Base-by-base conservation (phyloP, 1,140 invertebrate species). In the Atta cephalotes region DNA sequence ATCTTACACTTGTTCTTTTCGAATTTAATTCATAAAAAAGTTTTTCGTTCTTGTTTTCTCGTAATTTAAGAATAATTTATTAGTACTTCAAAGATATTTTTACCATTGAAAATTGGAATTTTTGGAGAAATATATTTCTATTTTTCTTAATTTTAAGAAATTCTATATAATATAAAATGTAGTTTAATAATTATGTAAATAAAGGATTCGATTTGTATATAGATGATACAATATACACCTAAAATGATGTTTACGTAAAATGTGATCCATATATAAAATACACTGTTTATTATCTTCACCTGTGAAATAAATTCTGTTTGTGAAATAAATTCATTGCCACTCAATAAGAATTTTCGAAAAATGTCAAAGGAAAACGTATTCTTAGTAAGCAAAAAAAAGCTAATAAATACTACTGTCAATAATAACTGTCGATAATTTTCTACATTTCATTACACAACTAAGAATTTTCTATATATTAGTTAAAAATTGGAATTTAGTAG, bases 51-150 rank as follows among this genome's bases (percentile, higher is more conserved):
- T 28, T 21, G 16, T 60, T 51, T 79, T 0, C n/a, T 25, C 12
- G 49, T 66, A 35, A 71, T 39, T 70, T 12, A 66, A 66, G 21
- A 81, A 70, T 77, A 81, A 70, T 77, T 45, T 62, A 62, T 58
- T 53, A 58, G 16, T 18, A 9, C 12, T 16, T 58, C 18, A 14
- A 49, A 65, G 65, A 70, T n/a, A 53, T 53, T 9, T 56, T 25
- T n/a, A 10, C 4, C 6, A 79, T 65, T 10, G 16, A 70, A 6
- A 3, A 39, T 39, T 6, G 31, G 1, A 45, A 58, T 60, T 45
- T 58, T 58, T n/a, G 16, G 1, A 39, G 16, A 6, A 35, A 56
- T 70, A 49, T 10, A 45, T 45, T 45, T 25, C 18, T 45, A 14
- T 53, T 35, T 53, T n/a, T 12, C 12, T 53, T n/a, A 53, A 53